Evolutionary conservation across 64 coral and sea anemone species (phyloP).

Genomic region (Cladopsammia gracilis): DNA sequence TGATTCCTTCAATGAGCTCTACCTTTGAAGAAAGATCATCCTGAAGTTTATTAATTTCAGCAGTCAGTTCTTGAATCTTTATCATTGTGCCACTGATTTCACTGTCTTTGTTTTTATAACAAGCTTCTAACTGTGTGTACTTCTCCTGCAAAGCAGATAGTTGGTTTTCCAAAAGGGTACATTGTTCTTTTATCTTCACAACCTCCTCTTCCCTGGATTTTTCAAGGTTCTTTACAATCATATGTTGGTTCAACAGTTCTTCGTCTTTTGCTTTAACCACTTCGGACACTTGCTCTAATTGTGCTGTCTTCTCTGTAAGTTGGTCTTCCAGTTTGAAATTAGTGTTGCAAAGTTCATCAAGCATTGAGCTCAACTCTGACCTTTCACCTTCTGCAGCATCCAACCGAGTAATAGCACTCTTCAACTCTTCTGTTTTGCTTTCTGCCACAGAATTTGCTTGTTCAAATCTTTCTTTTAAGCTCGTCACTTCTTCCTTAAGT

Average conservation of each 20-base stretch:
- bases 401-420: background rate
- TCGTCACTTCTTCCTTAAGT: slow-evolving; percentile 31
- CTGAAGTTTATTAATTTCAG: background rate
- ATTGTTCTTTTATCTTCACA: slow-evolving; percentile 13
- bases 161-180: background rate
- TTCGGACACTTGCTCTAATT: background rate
- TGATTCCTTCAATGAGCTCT: slow-evolving; percentile 1
- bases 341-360: slow-evolving; percentile 40
- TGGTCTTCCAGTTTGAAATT: slow-evolving; percentile 45
- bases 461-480: slow-evolving; percentile 56
- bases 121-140: background rate
- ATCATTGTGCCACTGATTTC: background rate
- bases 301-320: slow-evolving; percentile 12
- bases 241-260: background rate
- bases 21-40: slow-evolving; percentile 5
- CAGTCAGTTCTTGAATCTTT: background rate
- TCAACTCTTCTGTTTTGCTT: slow-evolving; percentile 59
- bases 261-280: slow-evolving; percentile 32
- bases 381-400: slow-evolving; percentile 40
- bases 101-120: background rate
- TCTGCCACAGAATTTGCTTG: slow-evolving; percentile 45
- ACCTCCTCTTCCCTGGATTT: background rate
- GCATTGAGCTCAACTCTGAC: slow-evolving; percentile 26
- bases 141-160: background rate
- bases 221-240: slow-evolving; percentile 7